phyloP scores from a whole-genome alignment of 2,113 vertebrate genomes.

The human region GRCh38 chr17:9935501-9936000 shows the following conservation, averaged over 20 bases:
- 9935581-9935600: background rate
- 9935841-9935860: background rate
- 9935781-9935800: background rate
- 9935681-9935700: background rate
- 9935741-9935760: background rate
- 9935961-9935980: rapidly evolving
- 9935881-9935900: background rate
- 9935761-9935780: background rate
- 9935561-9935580: background rate
- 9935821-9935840: background rate
- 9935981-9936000: background rate
- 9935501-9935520: background rate
- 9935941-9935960: rapidly evolving
- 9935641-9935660: background rate
- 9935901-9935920: background rate
- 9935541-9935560: conserved; percentile 55
- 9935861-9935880: background rate
- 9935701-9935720: background rate
- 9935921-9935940: background rate
- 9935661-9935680: background rate
- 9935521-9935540: conserved; percentile 41
- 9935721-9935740: background rate
- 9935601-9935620: background rate
- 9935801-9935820: background rate
- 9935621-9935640: background rate